Evolutionary conservation across 2,113 vertebrate species (phyloP).

Genomic region (Emydura subglobosa): DNA sequence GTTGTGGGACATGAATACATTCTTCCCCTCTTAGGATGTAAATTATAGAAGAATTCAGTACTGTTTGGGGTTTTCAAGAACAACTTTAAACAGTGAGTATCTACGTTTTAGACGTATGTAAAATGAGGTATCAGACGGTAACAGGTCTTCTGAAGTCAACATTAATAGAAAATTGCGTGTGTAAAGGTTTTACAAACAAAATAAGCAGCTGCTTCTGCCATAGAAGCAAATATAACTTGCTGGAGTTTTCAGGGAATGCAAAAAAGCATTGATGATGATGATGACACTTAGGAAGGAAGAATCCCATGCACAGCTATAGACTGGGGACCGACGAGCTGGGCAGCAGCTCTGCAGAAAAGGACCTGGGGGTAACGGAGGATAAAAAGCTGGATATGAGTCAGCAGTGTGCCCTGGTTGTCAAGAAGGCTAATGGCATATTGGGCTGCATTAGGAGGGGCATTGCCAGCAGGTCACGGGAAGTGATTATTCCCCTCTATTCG

Average conservation of each 20-base stretch:
- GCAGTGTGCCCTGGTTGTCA: too few species aligned
- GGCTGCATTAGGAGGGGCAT: too few species aligned
- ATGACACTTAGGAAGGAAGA: background rate
- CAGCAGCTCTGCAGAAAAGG: too few species aligned
- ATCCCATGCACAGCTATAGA: too few species aligned
- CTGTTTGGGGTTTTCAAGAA: background rate
- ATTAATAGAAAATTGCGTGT: background rate
- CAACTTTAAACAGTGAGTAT: background rate
- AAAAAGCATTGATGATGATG: background rate
- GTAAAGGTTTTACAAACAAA: background rate
- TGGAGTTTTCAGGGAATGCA: background rate
- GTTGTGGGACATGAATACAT: fast-evolving
- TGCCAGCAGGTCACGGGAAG: too few species aligned
- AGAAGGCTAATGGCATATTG: too few species aligned
- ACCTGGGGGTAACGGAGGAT: too few species aligned
- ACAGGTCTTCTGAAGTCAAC: background rate
- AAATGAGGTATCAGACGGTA: background rate
- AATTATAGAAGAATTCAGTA: background rate
- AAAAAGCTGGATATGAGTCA: too few species aligned
- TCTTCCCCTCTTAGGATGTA: background rate
- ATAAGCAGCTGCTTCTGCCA: background rate
- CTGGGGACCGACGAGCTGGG: too few species aligned
- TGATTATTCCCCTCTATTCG: too few species aligned
- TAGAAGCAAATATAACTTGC: background rate
- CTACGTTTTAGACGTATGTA: background rate